phyloP scores from a whole-genome alignment of 2,888 invertebrate genomes.

The Petrolisthes cinctipes region DNA sequence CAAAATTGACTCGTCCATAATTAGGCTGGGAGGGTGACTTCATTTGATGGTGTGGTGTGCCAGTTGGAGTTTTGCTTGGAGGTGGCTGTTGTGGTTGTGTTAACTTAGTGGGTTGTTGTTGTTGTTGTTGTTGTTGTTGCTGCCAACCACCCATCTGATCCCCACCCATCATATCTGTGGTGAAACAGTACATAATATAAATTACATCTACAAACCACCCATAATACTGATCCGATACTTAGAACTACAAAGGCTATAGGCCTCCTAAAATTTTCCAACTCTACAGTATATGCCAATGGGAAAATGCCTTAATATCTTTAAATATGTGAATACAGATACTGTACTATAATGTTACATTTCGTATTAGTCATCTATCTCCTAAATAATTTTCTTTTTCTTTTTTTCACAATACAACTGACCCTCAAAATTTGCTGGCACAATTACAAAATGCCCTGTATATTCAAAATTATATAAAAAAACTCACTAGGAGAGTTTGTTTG shows the following conservation, averaged over 20 bases:
- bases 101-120: neutral
- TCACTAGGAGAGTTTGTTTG: constrained; percentile 47
- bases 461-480: neutral
- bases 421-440: too few species aligned
- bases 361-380: too few species aligned
- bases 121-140: constrained; percentile 3
- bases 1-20: constrained; percentile 58
- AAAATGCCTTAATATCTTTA: too few species aligned
- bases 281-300: too few species aligned
- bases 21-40: constrained; percentile 69
- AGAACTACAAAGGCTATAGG: too few species aligned
- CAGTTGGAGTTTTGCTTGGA: constrained; percentile 69
- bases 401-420: too few species aligned
- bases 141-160: constrained; percentile 49
- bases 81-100: constrained; percentile 60
- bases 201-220: too few species aligned
- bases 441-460: neutral
- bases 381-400: too few species aligned
- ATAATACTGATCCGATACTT: too few species aligned
- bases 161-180: constrained; percentile 40
- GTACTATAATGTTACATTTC: too few species aligned
- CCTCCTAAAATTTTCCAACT: too few species aligned
- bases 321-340: too few species aligned
- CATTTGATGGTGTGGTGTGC: constrained; percentile 71
- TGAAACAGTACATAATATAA: neutral